Conservation (phyloP, 2,888 invertebrate species). For the Diloba caeruleocephala region DNA sequence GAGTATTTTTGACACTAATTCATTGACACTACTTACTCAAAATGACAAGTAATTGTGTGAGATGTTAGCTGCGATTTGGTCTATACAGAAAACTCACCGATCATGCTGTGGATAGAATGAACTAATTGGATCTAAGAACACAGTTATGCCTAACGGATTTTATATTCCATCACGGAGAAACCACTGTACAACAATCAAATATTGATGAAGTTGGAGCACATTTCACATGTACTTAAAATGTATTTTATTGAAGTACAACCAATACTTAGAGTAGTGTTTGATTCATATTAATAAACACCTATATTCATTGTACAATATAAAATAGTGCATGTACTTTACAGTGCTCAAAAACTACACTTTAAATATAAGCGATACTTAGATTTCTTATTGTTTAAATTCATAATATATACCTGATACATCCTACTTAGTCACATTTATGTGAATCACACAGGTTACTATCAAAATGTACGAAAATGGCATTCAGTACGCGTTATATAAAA, state of each 20-base stretch:
- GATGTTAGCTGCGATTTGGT: conserved; percentile 88
- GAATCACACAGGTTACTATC: conserved; percentile 45
- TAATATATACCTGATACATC: conserved; percentile 39
- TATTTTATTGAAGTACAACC: too few relatives aligned
- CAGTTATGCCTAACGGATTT: conserved; percentile 36
- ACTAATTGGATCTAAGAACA: conserved; percentile 63
- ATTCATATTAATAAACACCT: conserved; percentile 57
- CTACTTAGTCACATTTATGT: conserved; percentile 46
- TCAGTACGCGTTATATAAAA: conserved; percentile 47
- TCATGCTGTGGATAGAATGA: conserved; percentile 77
- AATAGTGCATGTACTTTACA: conserved; percentile 83
- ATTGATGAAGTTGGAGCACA: conserved; percentile 24
- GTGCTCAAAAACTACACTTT: conserved; percentile 75
- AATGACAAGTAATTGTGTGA: conserved; percentile 76
- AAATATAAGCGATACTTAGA: conserved; percentile 64
- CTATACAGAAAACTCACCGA: conserved; percentile 80
- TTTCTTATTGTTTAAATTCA: conserved; percentile 23
- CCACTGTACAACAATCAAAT: conserved; percentile 39
- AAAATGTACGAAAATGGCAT: conserved; percentile 45
- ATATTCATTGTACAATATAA: conserved; percentile 57
- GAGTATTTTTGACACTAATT: conserved; percentile 70
- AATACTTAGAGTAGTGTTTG: conserved; percentile 41
- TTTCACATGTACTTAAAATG: too few relatives aligned
- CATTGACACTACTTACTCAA: conserved; percentile 76
- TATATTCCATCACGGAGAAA: conserved; percentile 36